Conservation (phyloP, 2,888 invertebrate species). For the Thera obeliscata region DNA sequence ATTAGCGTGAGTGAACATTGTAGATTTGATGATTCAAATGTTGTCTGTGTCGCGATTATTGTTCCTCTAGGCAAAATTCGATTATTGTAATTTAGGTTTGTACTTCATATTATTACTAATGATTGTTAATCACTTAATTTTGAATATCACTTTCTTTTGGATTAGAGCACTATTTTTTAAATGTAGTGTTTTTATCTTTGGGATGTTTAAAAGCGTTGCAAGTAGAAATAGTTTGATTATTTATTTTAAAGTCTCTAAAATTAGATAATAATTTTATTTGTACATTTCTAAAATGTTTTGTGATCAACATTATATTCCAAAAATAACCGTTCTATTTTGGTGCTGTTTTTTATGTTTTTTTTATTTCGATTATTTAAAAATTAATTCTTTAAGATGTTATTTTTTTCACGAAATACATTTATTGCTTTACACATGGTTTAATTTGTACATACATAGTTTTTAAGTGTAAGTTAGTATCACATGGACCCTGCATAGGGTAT, state of each 20-base stretch:
- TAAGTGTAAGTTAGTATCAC: too few relatives aligned
- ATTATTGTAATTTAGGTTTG: too few relatives aligned
- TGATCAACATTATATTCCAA: slow-evolving; percentile 46
- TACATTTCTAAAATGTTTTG: slow-evolving; percentile 29
- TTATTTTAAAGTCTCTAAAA: slow-evolving; percentile 8
- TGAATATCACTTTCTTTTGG: slow-evolving; percentile 6
- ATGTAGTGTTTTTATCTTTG: slow-evolving; percentile 11
- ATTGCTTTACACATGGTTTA: too few relatives aligned
- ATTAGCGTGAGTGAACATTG: too few relatives aligned
- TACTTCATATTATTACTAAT: too few relatives aligned
- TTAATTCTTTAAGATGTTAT: background rate
- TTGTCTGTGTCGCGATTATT: too few relatives aligned
- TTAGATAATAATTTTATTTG: slow-evolving; percentile 4
- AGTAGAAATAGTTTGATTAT: slow-evolving; percentile 5
- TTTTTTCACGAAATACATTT: slow-evolving; percentile 8
- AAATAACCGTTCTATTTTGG: slow-evolving; percentile 45
- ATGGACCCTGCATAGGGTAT: too few relatives aligned
- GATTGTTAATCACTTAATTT: background rate
- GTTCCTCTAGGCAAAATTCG: too few relatives aligned
- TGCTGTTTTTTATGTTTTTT: slow-evolving; percentile 52
- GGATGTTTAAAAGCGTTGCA: slow-evolving; percentile 8
- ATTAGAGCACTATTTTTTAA: slow-evolving; percentile 15
- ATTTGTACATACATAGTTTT: too few relatives aligned
- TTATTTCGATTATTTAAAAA: slow-evolving; percentile 2
- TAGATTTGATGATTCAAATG: too few relatives aligned